phyloP scores from a whole-genome alignment of 2,113 vertebrate genomes.

The Chionis minor region DNA sequence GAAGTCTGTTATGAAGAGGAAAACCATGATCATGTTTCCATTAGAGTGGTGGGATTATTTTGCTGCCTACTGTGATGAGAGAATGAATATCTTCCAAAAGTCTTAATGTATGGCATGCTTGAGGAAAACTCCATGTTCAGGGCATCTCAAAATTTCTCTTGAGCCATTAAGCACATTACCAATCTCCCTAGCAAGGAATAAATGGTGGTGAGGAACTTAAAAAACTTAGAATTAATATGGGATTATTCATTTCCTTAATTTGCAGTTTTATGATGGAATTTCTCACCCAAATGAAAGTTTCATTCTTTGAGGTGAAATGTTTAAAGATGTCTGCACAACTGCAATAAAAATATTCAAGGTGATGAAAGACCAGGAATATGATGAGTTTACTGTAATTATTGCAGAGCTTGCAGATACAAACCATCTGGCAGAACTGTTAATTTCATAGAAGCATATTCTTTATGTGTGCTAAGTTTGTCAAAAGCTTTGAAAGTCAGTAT shows the following conservation, averaged over 20 bases:
- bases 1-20: not conserved
- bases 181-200: not conserved
- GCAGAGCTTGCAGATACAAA: conserved; percentile 63
- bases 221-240: conserved; percentile 13
- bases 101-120: not conserved
- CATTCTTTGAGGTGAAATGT: conserved; percentile 33
- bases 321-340: conserved; percentile 55
- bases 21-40: not conserved
- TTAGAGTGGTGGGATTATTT: not conserved
- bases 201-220: not conserved
- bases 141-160: not conserved
- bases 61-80: not conserved
- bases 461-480: conserved; percentile 32
- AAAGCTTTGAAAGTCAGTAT: conserved; percentile 57
- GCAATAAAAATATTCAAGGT: conserved; percentile 61
- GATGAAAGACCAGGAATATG: conserved; percentile 57
- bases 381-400: conserved; percentile 65
- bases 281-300: conserved; percentile 29
- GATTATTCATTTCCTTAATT: conserved; percentile 52
- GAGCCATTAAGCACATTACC: not conserved
- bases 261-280: conserved; percentile 26
- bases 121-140: not conserved
- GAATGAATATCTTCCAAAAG: not conserved
- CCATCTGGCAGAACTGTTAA: conserved; percentile 64
- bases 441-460: conserved; percentile 46